Evolutionary conservation across 2,797 vertebrate genomes (phyloP), one percentile per base, ranked within the genome.

Genomic region (Neosilurus mollespiculum): DNA sequence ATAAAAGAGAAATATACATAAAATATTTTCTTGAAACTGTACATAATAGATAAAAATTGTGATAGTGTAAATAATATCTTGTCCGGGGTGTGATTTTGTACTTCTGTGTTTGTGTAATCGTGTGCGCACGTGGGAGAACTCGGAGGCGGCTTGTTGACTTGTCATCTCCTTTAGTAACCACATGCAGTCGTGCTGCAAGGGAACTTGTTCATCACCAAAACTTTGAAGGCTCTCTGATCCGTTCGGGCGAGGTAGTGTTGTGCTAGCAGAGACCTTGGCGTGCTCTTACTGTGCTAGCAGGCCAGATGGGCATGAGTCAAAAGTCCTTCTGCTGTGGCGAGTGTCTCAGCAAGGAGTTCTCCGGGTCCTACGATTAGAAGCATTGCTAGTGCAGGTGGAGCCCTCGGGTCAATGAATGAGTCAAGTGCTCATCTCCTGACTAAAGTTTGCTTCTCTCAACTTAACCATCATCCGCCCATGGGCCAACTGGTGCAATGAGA

Each of bases 261-360:
- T 84, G 85, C 85, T 92, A 88, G 83, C 89, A 88, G 88, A 84
- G 88, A 90, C 89, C 91, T 93, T 92, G 89, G 91, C 92, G 92
- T 93, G 92, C 84, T 86, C 86, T 91, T 85, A 92, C 94, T 91
- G 91, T 92, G 91, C 91, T 91, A 93, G 87, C 87, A 88, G 89
- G 91, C 93, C 94, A 95, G 94, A 95, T 95, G 94, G 94, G 90
- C 90, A 93, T 95, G 94, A 95, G 94, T 95, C 94, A 95, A 95
- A 94, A 92, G 92, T 82, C 93, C 93, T 93, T 95, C 94, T 95
- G 94, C 91, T 88, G 86, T 91, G 88, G 91, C 90, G 92, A 87
- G 91, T 89, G 91, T 88, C 89, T 88, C 87, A 86, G 87, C 88
- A 90, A 86, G 86, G 88, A 86, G 91, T 89, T 87, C 84, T 84